Conservation (phyloP, 2,113 vertebrate species). For the Guaruba guarouba region DNA sequence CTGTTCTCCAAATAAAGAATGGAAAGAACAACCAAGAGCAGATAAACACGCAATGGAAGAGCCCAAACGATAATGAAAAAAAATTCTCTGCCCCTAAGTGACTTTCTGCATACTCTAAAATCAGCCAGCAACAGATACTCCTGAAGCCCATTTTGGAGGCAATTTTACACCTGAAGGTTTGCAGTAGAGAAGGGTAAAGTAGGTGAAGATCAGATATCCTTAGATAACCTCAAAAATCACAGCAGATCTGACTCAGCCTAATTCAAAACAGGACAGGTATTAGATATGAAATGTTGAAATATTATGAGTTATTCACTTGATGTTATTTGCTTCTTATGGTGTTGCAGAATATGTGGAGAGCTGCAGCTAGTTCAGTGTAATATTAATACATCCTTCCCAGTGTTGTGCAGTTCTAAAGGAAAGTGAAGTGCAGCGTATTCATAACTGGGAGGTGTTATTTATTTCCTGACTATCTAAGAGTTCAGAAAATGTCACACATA, state of each 20-base stretch:
- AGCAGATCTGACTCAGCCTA: not conserved
- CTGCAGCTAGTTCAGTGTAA: not conserved
- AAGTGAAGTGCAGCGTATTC: not conserved
- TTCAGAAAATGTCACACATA: not conserved
- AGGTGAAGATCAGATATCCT: not conserved
- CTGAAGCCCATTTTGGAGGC: not conserved
- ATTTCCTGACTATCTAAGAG: not conserved
- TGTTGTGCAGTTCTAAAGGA: not conserved
- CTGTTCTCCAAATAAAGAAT: not conserved
- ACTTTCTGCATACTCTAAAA: not conserved
- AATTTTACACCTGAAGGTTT: constrained; percentile 18
- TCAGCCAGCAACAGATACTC: not conserved
- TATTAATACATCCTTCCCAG: not conserved
- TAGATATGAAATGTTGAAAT: not conserved
- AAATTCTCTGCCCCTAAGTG: not conserved
- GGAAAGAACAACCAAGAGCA: not conserved
- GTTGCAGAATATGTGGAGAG: not conserved
- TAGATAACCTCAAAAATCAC: not conserved
- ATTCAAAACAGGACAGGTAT: not conserved
- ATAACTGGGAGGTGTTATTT: not conserved
- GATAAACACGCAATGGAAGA: not conserved
- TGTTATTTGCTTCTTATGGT: not conserved
- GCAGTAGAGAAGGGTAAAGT: not conserved
- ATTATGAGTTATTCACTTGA: not conserved
- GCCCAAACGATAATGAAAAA: not conserved